Conservation (phyloP, 1,140 invertebrate genomes). For the Palaemon carinicauda region DNA sequence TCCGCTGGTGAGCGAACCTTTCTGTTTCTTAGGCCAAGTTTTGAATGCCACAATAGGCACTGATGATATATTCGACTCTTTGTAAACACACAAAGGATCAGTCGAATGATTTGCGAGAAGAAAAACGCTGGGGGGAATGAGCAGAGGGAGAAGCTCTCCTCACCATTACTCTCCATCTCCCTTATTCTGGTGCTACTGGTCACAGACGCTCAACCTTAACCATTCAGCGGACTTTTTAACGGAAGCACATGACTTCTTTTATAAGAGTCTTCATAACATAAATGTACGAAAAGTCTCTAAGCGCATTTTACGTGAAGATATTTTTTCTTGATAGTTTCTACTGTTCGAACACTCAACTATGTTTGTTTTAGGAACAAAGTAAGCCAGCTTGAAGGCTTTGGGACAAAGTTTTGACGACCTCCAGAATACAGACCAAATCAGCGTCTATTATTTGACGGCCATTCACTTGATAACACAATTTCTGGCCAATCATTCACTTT, state of each 20-base stretch:
- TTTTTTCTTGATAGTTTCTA: too few species aligned
- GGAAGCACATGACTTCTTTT: too few species aligned
- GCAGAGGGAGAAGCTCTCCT: background rate
- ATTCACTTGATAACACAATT: constrained; percentile 13
- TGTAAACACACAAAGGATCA: background rate
- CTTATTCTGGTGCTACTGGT: background rate
- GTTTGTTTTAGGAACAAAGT: background rate
- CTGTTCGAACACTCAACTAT: too few species aligned
- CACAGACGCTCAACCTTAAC: background rate
- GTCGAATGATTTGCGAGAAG: constrained; percentile 11
- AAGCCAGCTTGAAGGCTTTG: background rate
- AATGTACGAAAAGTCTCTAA: too few species aligned
- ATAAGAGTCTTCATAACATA: too few species aligned
- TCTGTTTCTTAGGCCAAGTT: background rate
- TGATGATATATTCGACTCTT: constrained; percentile 23
- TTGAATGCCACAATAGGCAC: background rate
- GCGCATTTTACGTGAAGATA: too few species aligned
- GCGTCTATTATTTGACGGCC: background rate
- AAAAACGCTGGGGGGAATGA: background rate
- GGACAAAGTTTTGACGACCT: background rate
- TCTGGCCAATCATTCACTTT: constrained; percentile 15
- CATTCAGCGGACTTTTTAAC: background rate
- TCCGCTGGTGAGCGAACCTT: background rate
- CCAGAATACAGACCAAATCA: constrained; percentile 7
- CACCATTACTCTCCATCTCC: background rate